A percentile compares a stretch with the other conserved stretches of the same genome.
Conservation (phyloP, 1,140 invertebrate species). For the Lethocerus indicus region DNA sequence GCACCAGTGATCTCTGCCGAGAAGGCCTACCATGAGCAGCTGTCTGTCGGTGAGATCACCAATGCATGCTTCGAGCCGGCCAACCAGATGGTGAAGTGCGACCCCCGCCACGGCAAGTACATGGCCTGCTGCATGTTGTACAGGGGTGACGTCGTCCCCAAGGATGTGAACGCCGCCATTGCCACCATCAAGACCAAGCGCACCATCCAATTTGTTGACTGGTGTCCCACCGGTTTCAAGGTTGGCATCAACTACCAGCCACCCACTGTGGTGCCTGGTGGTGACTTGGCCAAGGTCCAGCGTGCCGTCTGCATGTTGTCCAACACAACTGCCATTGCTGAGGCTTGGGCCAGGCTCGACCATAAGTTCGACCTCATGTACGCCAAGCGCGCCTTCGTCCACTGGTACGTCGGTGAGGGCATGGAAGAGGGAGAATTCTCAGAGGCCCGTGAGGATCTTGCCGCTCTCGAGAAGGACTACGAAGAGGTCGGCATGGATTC, state of each 20-base stretch:
- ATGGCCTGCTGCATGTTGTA: slow-evolving; percentile 80
- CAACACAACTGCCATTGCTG: slow-evolving; percentile 71
- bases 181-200: slow-evolving; percentile 44
- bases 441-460: slow-evolving; percentile 45
- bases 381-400: slow-evolving; percentile 31
- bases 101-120: slow-evolving; percentile 60
- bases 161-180: slow-evolving; percentile 54
- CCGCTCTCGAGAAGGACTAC: slow-evolving; percentile 44
- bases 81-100: slow-evolving; percentile 71
- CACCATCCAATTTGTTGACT: slow-evolving; percentile 48
- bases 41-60: slow-evolving; percentile 63
- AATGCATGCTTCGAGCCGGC: slow-evolving; percentile 46
- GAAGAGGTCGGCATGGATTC: slow-evolving; percentile 47
- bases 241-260: slow-evolving; percentile 71
- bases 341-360: slow-evolving; percentile 62
- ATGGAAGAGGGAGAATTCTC: slow-evolving; percentile 49
- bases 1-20: slow-evolving; percentile 71
- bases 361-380: slow-evolving; percentile 47
- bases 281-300: slow-evolving; percentile 58
- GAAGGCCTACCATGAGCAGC: slow-evolving; percentile 67
- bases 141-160: slow-evolving; percentile 42
- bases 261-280: slow-evolving; percentile 62
- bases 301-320: slow-evolving; percentile 69
- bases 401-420: slow-evolving; percentile 34
- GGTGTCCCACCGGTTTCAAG: slow-evolving; percentile 46